Percentiles rank a stretch among this genome's conserved stretches.
Evolutionary conservation across 2,797 vertebrate genomes (phyloP).

Genomic region (Crenichthys baileyi): DNA sequence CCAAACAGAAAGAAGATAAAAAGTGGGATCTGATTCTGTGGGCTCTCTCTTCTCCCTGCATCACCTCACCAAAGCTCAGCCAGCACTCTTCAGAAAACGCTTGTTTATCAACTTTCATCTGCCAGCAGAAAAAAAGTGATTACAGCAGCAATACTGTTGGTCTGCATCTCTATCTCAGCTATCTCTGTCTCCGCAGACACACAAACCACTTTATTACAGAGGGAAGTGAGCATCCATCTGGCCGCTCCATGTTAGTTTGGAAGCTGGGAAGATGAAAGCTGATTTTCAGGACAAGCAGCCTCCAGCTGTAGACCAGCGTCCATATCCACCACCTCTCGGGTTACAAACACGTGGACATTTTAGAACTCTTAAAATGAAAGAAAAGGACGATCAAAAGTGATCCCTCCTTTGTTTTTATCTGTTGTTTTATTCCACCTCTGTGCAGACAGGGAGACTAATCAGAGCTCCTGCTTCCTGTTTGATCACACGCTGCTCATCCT

Average conservation of each 20-base stretch:
- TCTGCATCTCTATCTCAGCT: constrained; percentile 60
- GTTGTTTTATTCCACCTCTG: background rate
- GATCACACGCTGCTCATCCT: constrained; percentile 52
- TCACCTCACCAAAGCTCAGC: constrained; percentile 49
- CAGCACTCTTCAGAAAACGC: constrained; percentile 72
- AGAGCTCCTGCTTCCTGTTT: constrained; percentile 25
- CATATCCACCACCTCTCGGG: constrained; percentile 13
- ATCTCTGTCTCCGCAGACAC: constrained; percentile 12
- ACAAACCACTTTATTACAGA: constrained; percentile 16
- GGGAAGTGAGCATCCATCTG: constrained; percentile 52
- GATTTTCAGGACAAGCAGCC: constrained; percentile 29
- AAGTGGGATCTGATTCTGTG: background rate
- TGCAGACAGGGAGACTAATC: background rate
- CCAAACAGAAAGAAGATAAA: background rate
- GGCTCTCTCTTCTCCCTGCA: background rate
- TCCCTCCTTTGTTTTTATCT: background rate
- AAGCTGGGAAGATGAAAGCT: background rate
- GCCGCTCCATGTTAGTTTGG: background rate
- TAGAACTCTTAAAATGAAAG: background rate
- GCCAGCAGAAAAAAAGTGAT: constrained; percentile 66
- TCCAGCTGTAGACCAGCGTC: background rate
- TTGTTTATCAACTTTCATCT: constrained; percentile 79
- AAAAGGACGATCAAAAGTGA: background rate
- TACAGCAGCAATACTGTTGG: constrained; percentile 73
- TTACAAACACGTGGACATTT: constrained; percentile 11